Percentiles rank a stretch among this genome's conserved stretches.
phyloP scores from a whole-genome alignment of 1,140 invertebrate species.

The Cyrtorhinus lividipennis region DNA sequence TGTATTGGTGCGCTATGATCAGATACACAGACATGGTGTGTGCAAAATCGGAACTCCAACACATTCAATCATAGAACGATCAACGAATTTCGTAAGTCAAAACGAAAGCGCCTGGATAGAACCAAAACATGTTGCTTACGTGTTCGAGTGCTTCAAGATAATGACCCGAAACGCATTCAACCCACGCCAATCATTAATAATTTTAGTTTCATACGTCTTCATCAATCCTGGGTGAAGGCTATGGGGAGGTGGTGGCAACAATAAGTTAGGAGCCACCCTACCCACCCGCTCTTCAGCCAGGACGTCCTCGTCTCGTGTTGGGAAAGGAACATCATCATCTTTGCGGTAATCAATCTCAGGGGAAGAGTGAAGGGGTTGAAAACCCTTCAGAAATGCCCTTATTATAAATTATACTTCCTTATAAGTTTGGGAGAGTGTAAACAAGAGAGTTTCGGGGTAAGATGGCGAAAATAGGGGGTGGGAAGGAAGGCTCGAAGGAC shows the following conservation, averaged over 20 bases:
- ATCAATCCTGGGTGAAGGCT: neutral
- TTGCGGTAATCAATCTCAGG: neutral
- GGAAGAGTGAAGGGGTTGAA: neutral
- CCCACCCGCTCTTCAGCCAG: neutral
- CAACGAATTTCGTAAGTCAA: too few species aligned
- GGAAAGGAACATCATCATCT: neutral
- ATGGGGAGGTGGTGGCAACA: neutral
- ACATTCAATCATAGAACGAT: too few species aligned
- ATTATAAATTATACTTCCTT: constrained; percentile 14
- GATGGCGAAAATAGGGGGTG: neutral
- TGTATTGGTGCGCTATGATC: too few species aligned
- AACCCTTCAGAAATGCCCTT: neutral
- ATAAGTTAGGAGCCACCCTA: neutral
- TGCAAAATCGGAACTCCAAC: too few species aligned
- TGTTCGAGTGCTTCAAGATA: too few species aligned
- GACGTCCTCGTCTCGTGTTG: too few species aligned
- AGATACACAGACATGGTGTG: too few species aligned
- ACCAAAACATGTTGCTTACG: too few species aligned
- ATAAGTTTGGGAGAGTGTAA: constrained; percentile 6
- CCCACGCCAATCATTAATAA: neutral
- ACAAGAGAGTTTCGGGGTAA: constrained; percentile 6
- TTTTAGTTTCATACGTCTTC: neutral
- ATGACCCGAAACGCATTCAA: too few species aligned
- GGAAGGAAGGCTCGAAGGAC: neutral
- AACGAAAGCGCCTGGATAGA: too few species aligned